A percentile compares a stretch with the other conserved stretches of the same genome.
phyloP scores from a whole-genome alignment of 2,113 vertebrate genomes.

The Grantiella picta region DNA sequence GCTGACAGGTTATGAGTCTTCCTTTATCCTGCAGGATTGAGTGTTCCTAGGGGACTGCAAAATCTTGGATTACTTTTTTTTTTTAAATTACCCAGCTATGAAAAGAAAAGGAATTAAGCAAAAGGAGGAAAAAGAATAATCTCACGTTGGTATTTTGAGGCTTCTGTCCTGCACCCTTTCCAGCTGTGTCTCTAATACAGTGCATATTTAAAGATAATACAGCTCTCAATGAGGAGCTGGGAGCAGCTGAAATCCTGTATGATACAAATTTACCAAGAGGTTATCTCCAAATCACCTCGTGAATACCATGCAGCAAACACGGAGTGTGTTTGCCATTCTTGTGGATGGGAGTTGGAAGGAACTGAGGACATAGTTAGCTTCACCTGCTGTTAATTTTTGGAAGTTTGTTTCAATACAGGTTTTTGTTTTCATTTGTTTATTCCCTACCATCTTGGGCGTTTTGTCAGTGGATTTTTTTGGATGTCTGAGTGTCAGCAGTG shows the following conservation, averaged over 20 bases:
- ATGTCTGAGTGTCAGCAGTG: neutral
- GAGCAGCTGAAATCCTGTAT: neutral
- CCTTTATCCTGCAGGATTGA: neutral
- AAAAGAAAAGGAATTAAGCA: neutral
- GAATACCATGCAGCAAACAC: neutral
- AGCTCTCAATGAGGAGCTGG: neutral
- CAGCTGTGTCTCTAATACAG: neutral
- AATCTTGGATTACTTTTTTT: neutral
- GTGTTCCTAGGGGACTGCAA: neutral
- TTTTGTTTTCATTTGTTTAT: neutral
- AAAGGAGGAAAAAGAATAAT: neutral
- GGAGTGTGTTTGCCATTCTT: neutral
- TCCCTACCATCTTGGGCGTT: neutral
- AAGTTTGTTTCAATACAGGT: neutral
- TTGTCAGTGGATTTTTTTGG: neutral
- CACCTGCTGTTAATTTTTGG: neutral
- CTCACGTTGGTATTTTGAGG: neutral
- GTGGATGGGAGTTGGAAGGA: neutral
- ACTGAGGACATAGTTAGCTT: neutral
- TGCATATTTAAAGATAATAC: neutral
- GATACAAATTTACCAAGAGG: neutral
- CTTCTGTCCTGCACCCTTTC: neutral
- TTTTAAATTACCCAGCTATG: neutral
- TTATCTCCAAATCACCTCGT: neutral
- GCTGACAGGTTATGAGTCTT: slow-evolving; percentile 5